Evolutionary conservation across 2,797 vertebrate genomes (phyloP).

Genomic region (Sorex maritimensis): DNA sequence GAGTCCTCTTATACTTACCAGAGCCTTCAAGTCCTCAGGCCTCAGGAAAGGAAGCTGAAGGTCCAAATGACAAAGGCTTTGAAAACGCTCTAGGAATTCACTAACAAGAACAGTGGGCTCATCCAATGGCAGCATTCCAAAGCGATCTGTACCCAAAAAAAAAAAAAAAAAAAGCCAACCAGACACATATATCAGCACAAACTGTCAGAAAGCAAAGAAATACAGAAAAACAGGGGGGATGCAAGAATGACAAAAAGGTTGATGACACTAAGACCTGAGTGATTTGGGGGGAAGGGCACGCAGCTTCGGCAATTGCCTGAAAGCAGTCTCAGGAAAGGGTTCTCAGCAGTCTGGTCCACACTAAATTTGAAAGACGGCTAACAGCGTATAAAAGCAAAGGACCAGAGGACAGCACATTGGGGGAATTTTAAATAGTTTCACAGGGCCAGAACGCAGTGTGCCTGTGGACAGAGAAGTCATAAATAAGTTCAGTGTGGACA

Average conservation of each 20-base stretch:
- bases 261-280: too few relatives aligned
- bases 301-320: not conserved
- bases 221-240: not conserved
- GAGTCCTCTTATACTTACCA: slow-evolving; percentile 91
- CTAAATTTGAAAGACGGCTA: slow-evolving; percentile 34
- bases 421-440: slow-evolving; percentile 8
- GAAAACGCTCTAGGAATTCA: slow-evolving; percentile 95
- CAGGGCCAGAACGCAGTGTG: not conserved
- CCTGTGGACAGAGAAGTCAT: not conserved
- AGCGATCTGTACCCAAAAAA: slow-evolving; percentile 92
- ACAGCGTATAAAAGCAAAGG: slow-evolving; percentile 7
- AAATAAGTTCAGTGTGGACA: not conserved
- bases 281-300: too few relatives aligned
- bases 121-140: slow-evolving; percentile 94
- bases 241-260: not conserved
- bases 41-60: slow-evolving; percentile 96
- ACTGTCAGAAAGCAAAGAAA: not conserved
- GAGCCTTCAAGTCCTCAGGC: slow-evolving; percentile 94
- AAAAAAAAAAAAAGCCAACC: not conserved
- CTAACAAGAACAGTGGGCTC: slow-evolving; percentile 93
- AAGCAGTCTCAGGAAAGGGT: slow-evolving; percentile 6
- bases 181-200: not conserved
- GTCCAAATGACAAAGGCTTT: slow-evolving; percentile 94
- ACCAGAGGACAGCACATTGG: not conserved
- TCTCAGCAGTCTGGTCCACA: slow-evolving; percentile 26